Percentiles rank a stretch among this genome's conserved stretches.
Evolutionary conservation across 2,888 invertebrate genomes (phyloP).

Genomic region (Hypercompe scribonia): DNA sequence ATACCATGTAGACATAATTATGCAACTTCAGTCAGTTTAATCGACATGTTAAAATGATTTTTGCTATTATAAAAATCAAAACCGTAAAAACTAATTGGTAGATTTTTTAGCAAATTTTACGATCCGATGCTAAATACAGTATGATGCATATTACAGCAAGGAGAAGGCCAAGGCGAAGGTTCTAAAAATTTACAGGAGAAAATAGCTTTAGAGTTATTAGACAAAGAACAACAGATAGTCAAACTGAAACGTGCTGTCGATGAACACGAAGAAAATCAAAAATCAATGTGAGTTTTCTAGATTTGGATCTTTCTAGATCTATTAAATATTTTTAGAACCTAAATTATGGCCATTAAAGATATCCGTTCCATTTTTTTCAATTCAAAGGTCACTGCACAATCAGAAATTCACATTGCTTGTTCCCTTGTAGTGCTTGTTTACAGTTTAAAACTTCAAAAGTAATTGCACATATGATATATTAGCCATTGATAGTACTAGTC

Average conservation of each 20-base stretch:
- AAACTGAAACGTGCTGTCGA: slow-evolving; percentile 72
- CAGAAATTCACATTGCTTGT: too few species aligned
- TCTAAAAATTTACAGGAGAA: slow-evolving; percentile 68
- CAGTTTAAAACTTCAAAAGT: too few species aligned
- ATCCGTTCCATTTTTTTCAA: too few species aligned
- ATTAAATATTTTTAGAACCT: not conserved
- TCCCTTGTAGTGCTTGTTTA: too few species aligned
- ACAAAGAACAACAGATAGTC: slow-evolving; percentile 72
- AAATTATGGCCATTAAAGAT: too few species aligned
- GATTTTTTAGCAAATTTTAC: not conserved
- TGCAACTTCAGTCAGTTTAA: not conserved
- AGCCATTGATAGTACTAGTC: not conserved
- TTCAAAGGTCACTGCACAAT: too few species aligned
- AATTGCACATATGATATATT: too few species aligned
- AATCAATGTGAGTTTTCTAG: slow-evolving; percentile 63
- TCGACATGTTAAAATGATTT: not conserved
- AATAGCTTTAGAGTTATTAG: slow-evolving; percentile 74
- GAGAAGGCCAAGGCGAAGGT: slow-evolving; percentile 54
- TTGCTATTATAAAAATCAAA: too few species aligned
- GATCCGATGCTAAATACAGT: not conserved
- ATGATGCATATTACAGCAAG: slow-evolving; percentile 63
- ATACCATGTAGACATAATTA: not conserved
- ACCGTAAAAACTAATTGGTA: not conserved
- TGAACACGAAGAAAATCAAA: slow-evolving; percentile 71
- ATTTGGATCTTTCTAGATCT: not conserved